These are phyloP conservation scores for Thamnophis sirtalis DNA, from an alignment of 2,113 vertebrate genomes.

Conservation along the genomic window DNA sequence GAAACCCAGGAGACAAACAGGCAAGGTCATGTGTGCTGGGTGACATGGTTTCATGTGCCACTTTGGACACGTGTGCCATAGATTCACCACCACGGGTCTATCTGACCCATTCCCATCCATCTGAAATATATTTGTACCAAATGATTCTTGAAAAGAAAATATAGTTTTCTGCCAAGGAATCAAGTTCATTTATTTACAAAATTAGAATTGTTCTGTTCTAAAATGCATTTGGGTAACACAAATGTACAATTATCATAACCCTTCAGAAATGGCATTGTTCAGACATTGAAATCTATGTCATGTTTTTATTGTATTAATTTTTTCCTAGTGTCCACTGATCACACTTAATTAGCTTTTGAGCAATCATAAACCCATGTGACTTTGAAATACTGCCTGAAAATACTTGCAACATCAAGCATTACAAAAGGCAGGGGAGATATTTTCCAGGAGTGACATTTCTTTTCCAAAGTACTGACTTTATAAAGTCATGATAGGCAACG, in stretches of 20 bases:
- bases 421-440: background rate
- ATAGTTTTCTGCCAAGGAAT: constrained; percentile 30
- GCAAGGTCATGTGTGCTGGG: no score
- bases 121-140: constrained; percentile 7
- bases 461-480: background rate
- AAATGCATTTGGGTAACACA: constrained; percentile 57
- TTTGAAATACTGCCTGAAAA: constrained; percentile 62
- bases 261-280: constrained; percentile 44
- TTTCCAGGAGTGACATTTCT: constrained; percentile 29
- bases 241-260: constrained; percentile 53
- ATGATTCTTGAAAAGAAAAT: constrained; percentile 30
- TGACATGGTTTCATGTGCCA: no score
- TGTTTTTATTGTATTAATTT: constrained; percentile 57
- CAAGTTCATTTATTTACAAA: constrained; percentile 52
- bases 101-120: background rate
- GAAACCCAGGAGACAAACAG: no score
- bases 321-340: constrained; percentile 68
- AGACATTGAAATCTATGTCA: constrained; percentile 65
- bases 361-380: constrained; percentile 60
- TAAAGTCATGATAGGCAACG: background rate
- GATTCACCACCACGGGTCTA: no score
- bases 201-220: constrained; percentile 41
- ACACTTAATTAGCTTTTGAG: constrained; percentile 70
- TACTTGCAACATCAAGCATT: constrained; percentile 44
- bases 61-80: no score